These are phyloP conservation scores for Falcunculus frontatus DNA, from an alignment of 2,113 vertebrate genomes.

Conservation along the genomic window DNA sequence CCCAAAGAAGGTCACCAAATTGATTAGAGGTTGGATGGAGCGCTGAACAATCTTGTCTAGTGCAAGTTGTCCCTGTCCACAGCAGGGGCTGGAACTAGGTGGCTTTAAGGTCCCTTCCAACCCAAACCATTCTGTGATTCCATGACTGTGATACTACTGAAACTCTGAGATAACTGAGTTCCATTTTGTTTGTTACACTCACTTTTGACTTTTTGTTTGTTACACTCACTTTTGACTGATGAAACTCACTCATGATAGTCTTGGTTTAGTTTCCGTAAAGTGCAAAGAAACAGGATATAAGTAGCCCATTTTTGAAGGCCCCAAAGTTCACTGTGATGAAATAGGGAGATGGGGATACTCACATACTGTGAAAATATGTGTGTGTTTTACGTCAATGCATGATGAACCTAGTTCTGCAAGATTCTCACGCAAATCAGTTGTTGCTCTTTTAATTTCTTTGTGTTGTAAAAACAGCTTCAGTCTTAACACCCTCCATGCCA, in stretches of 20 bases:
- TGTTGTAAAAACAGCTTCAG: not conserved
- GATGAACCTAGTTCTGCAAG: not conserved
- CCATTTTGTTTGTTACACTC: not conserved
- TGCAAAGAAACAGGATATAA: not conserved
- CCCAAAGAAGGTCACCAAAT: not conserved
- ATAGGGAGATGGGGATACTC: not conserved
- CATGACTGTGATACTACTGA: not conserved
- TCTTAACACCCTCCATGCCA: not conserved
- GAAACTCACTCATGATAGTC: not conserved
- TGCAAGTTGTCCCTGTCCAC: not conserved
- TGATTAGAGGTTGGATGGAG: not conserved
- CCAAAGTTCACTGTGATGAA: not conserved
- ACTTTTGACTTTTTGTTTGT: not conserved
- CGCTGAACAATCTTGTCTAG: not conserved
- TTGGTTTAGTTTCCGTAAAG: not conserved
- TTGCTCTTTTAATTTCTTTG: not conserved
- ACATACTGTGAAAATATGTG: not conserved
- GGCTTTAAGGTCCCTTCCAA: not conserved
- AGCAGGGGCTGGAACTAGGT: not conserved
- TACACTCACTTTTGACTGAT: not conserved
- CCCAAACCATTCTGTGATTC: not conserved
- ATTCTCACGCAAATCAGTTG: not conserved
- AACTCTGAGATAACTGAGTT: not conserved
- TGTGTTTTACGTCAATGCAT: not conserved
- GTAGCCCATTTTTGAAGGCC: not conserved